These are phyloP conservation scores for Brenthis daphne DNA, from an alignment of 2,888 invertebrate genomes.

Conservation along the genomic window DNA sequence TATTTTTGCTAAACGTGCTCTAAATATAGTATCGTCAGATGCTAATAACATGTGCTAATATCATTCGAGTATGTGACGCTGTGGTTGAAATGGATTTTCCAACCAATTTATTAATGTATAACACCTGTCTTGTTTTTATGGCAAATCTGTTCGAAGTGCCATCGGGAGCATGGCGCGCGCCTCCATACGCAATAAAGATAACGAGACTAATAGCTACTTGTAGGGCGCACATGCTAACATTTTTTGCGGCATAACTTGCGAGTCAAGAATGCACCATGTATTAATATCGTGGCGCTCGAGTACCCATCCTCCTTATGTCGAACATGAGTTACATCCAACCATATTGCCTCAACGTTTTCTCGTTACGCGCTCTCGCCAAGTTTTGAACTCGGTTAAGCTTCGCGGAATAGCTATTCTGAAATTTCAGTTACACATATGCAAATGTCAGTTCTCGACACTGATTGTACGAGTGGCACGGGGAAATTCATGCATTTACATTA, in stretches of 20 bases:
- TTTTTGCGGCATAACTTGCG: slow-evolving; percentile 49
- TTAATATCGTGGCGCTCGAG: slow-evolving; percentile 55
- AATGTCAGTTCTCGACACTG: slow-evolving; percentile 81
- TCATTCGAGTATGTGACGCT: slow-evolving; percentile 51
- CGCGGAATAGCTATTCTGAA: slow-evolving; percentile 75
- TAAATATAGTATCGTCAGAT: slow-evolving; percentile 45
- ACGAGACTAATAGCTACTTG: slow-evolving; percentile 52
- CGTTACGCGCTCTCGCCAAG: slow-evolving; percentile 63
- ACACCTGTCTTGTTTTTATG: slow-evolving; percentile 65
- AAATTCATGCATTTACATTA: slow-evolving; percentile 82
- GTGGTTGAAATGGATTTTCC: slow-evolving; percentile 55
- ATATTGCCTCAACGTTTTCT: slow-evolving; percentile 63
- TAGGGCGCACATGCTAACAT: slow-evolving; percentile 48
- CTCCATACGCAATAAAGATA: slow-evolving; percentile 62
- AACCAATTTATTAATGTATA: slow-evolving; percentile 55
- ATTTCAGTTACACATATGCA: slow-evolving; percentile 80
- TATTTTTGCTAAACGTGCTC: slow-evolving; percentile 7
- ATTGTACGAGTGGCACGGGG: slow-evolving; percentile 79
- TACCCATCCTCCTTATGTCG: slow-evolving; percentile 55
- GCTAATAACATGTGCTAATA: slow-evolving; percentile 62
- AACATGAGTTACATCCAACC: slow-evolving; percentile 60
- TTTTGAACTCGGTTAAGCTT: slow-evolving; percentile 78
- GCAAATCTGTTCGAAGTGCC: slow-evolving; percentile 56
- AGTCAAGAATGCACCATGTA: slow-evolving; percentile 48
- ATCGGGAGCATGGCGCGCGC: slow-evolving; percentile 60